phyloP scores from a whole-genome alignment of 2,113 vertebrate genomes.

The Hippocampus barbouri region DNA sequence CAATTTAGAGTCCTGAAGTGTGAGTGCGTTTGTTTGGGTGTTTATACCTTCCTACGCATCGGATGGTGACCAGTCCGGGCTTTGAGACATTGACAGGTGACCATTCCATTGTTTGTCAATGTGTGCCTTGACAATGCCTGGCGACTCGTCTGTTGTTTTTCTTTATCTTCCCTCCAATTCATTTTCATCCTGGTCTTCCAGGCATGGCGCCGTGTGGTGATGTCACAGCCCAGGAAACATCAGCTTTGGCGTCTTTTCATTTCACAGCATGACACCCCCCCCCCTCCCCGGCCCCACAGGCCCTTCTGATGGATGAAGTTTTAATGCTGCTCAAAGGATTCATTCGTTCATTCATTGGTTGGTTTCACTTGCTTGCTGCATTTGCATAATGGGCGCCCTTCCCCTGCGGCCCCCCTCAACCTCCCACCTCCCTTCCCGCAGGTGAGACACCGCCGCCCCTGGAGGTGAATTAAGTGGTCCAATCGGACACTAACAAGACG shows the following conservation, averaged over 20 bases:
- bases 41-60: too few species aligned
- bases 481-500: background rate
- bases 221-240: background rate
- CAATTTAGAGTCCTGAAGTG: too few species aligned
- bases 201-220: too few species aligned
- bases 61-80: too few species aligned
- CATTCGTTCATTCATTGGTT: conserved; percentile 99
- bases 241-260: conserved; percentile 77
- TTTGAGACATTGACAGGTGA: background rate
- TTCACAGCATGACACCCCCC: conserved; percentile 30
- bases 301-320: conserved; percentile 99
- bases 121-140: background rate
- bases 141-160: background rate
- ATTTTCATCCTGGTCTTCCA: too few species aligned
- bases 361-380: conserved; percentile 93
- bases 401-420: conserved; percentile 68
- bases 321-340: conserved; percentile 99
- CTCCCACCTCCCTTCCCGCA: conserved; percentile 53
- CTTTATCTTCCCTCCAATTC: too few species aligned
- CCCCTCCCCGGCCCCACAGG: conserved; percentile 60
- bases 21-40: too few species aligned
- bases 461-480: background rate
- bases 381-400: conserved; percentile 82
- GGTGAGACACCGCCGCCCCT: conserved; percentile 91
- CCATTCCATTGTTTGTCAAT: background rate